Percentiles rank a stretch among this genome's conserved stretches.
These are phyloP conservation scores for Acronicta leporina DNA, from an alignment of 2,888 invertebrate species.

Conservation along the genomic window DNA sequence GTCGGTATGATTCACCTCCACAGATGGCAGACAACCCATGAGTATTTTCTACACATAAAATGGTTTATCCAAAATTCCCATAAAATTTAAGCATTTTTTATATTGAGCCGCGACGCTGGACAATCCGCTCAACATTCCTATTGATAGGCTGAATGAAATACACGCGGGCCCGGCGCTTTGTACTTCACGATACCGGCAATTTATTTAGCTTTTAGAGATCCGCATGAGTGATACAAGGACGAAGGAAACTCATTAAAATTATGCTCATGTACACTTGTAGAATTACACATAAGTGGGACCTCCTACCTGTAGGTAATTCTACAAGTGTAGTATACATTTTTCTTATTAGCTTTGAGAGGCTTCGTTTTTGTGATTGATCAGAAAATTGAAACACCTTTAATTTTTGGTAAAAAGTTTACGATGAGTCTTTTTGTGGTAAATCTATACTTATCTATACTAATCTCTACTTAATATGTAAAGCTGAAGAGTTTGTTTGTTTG, in stretches of 20 bases:
- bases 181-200: slow-evolving; percentile 62
- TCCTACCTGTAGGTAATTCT: too few species aligned
- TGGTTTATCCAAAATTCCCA: not conserved
- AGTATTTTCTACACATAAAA: too few species aligned
- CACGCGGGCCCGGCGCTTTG: slow-evolving; percentile 68
- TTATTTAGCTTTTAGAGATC: slow-evolving; percentile 69
- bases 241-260: slow-evolving; percentile 54
- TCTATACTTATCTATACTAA: too few species aligned
- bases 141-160: slow-evolving; percentile 74
- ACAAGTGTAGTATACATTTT: too few species aligned
- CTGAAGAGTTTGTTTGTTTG: too few species aligned
- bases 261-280: slow-evolving; percentile 17
- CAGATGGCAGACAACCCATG: too few species aligned
- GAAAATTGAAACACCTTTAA: too few species aligned
- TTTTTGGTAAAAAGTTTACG: too few species aligned
- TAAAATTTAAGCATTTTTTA: not conserved
- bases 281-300: not conserved
- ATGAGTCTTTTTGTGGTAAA: too few species aligned
- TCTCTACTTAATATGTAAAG: too few species aligned
- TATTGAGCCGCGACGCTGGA: slow-evolving; percentile 29
- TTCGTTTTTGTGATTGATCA: too few species aligned
- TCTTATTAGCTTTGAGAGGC: not conserved
- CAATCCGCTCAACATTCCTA: slow-evolving; percentile 58
- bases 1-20: too few species aligned
- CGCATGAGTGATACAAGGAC: slow-evolving; percentile 44